phyloP scores from a whole-genome alignment of 2,113 vertebrate genomes.

The Pituophis catenifer region DNA sequence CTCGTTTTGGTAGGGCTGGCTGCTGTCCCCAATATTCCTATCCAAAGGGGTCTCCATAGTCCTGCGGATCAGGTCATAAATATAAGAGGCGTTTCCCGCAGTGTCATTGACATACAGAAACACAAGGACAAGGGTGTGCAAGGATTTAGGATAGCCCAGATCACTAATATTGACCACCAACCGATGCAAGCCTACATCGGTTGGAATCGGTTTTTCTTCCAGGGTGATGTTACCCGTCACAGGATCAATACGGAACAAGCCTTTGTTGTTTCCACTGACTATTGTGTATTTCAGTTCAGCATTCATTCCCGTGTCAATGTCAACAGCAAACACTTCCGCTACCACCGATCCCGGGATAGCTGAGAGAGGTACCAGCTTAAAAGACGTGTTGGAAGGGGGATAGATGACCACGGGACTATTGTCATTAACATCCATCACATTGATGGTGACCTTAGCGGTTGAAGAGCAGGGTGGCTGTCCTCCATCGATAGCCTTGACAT shows the following conservation, averaged over 20 bases:
- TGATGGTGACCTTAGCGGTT: slow-evolving; percentile 97
- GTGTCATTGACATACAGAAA: slow-evolving; percentile 97
- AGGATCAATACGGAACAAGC: slow-evolving; percentile 94
- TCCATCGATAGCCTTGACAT: slow-evolving; percentile 92
- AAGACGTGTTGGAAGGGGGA: slow-evolving; percentile 95
- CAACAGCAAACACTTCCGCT: slow-evolving; percentile 95
- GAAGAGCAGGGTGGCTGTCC: slow-evolving; percentile 92
- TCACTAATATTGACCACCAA: slow-evolving; percentile 98
- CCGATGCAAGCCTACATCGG: slow-evolving; percentile 90
- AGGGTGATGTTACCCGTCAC: slow-evolving; percentile 97
- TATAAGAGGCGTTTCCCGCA: slow-evolving; percentile 89
- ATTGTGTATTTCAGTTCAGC: slow-evolving; percentile 96
- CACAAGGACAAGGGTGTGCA: slow-evolving; percentile 94
- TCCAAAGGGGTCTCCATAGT: slow-evolving; percentile 97
- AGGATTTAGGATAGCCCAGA: slow-evolving; percentile 92
- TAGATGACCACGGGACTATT: slow-evolving; percentile 94
- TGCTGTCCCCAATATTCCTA: slow-evolving; percentile 90
- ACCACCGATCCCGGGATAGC: slow-evolving; percentile 96
- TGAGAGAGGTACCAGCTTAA: slow-evolving; percentile 94
- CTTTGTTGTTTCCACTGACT: slow-evolving; percentile 92
- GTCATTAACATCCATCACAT: slow-evolving; percentile 97
- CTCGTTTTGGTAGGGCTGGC: slow-evolving; percentile 91
- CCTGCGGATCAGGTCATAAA: slow-evolving; percentile 92
- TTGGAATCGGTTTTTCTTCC: slow-evolving; percentile 87
- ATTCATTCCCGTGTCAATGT: slow-evolving; percentile 96